A percentile compares a stretch with the other conserved stretches of the same genome.
These are phyloP conservation scores for Channa striata DNA, from an alignment of 2,797 vertebrate genomes.

Conservation along the genomic window DNA sequence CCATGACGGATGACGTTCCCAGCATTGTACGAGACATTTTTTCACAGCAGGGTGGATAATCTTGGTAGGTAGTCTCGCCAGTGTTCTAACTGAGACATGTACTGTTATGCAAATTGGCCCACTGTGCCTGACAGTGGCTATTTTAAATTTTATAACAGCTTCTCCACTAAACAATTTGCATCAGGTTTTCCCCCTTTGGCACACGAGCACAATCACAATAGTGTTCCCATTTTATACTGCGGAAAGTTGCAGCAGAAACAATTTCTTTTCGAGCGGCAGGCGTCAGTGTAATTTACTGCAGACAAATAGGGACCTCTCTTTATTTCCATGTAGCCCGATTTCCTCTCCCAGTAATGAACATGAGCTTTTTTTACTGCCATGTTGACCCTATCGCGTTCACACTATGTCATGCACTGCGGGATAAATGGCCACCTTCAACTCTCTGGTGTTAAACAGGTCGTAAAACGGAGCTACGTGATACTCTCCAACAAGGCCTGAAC, in stretches of 20 bases:
- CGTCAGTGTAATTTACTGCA: conserved; percentile 62
- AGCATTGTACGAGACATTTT: conserved; percentile 37
- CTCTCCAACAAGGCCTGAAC: conserved; percentile 72
- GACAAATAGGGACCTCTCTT: conserved; percentile 63
- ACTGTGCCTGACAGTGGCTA: conserved; percentile 21
- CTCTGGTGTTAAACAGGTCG: conserved; percentile 81
- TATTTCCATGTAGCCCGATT: conserved; percentile 70
- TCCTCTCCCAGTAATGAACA: conserved; percentile 68
- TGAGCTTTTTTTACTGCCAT: conserved; percentile 49
- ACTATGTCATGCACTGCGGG: conserved; percentile 57
- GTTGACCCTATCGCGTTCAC: conserved; percentile 66
- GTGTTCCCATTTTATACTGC: conserved; percentile 48
- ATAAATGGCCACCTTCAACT: conserved; percentile 76
- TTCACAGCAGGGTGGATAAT: conserved; percentile 29
- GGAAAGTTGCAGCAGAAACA: conserved; percentile 65
- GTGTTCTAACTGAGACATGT: too few relatives aligned
- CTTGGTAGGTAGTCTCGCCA: conserved; percentile 3
- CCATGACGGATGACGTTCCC: conserved; percentile 46
- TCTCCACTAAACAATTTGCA: conserved; percentile 42
- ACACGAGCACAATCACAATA: conserved; percentile 50
- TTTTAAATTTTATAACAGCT: conserved; percentile 40
- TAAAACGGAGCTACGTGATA: conserved; percentile 80
- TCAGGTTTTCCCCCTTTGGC: conserved; percentile 57
- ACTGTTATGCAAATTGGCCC: conserved; percentile 43
- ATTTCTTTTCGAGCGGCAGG: conserved; percentile 47